Evolutionary conservation across 2,888 invertebrate genomes (phyloP).

Genomic region (Leptopilina drosophilae): DNA sequence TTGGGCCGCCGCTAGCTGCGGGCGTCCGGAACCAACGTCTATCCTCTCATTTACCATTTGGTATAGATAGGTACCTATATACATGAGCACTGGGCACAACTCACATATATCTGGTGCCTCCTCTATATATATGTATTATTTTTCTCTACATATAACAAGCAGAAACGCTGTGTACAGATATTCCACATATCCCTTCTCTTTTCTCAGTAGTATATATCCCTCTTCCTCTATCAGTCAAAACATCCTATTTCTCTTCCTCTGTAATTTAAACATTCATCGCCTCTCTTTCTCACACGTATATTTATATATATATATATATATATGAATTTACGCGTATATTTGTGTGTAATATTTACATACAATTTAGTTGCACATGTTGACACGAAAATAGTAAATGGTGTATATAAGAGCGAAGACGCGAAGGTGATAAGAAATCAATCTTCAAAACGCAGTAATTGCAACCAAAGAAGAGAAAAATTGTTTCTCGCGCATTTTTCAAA

Average conservation of each 20-base stretch:
- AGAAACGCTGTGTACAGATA: slow-evolving; percentile 47
- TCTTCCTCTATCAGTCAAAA: slow-evolving; percentile 10
- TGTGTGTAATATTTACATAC: background rate
- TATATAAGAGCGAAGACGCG: slow-evolving; percentile 1
- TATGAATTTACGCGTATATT: background rate
- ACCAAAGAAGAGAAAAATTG: no score
- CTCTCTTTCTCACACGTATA: slow-evolving; percentile 12
- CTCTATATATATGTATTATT: slow-evolving; percentile 58
- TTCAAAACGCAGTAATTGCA: no score
- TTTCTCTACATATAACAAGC: slow-evolving; percentile 62
- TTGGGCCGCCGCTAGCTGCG: slow-evolving; percentile 77
- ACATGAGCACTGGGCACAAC: slow-evolving; percentile 54
- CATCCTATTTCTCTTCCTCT: slow-evolving; percentile 35
- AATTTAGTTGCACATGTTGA: background rate
- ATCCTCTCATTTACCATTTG: slow-evolving; percentile 77
- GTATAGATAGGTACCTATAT: slow-evolving; percentile 74
- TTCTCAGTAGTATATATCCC: slow-evolving; percentile 14
- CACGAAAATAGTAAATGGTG: slow-evolving; percentile 9
- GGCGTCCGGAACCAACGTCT: slow-evolving; percentile 75
- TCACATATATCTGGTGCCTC: slow-evolving; percentile 58
- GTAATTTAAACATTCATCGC: slow-evolving; percentile 28
- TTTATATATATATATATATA: no score
- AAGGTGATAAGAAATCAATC: background rate
- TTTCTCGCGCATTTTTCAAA: no score
- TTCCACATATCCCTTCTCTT: slow-evolving; percentile 33